Percentiles rank a stretch among this genome's conserved stretches.
Evolutionary conservation across 2,113 vertebrate genomes (phyloP).

Genomic region (Monopterus albus): DNA sequence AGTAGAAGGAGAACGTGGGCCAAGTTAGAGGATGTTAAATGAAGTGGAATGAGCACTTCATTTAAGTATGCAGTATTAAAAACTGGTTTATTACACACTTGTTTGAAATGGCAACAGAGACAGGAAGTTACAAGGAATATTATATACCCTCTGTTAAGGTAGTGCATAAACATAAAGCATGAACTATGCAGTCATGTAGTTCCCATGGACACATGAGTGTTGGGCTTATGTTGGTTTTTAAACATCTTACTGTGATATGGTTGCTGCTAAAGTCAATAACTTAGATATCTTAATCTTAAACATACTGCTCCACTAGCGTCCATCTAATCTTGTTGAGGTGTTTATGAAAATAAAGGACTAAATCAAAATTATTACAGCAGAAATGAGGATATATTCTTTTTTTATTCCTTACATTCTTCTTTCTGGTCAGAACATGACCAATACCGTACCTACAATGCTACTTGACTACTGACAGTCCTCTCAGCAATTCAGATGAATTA

Average conservation of each 20-base stretch:
- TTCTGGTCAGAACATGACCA: too few species aligned
- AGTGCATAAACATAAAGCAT: slow-evolving; percentile 8
- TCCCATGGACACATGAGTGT: slow-evolving; percentile 28
- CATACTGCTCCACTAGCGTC: slow-evolving; percentile 11
- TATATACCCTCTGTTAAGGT: slow-evolving; percentile 47
- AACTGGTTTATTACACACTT: slow-evolving; percentile 62
- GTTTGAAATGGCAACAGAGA: slow-evolving; percentile 52
- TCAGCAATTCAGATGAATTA: too few species aligned
- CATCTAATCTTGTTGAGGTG: slow-evolving; percentile 35
- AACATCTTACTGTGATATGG: slow-evolving; percentile 34
- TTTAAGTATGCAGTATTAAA: slow-evolving; percentile 47
- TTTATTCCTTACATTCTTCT: too few species aligned
- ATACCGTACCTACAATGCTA: too few species aligned
- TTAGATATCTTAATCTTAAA: slow-evolving; percentile 52
- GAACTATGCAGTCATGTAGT: slow-evolving; percentile 13
- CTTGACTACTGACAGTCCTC: too few species aligned
- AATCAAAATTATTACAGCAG: too few species aligned
- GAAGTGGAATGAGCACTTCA: slow-evolving; percentile 61
- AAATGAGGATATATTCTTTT: too few species aligned
- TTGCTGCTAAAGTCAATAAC: slow-evolving; percentile 42
- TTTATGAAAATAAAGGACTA: slow-evolving; percentile 42
- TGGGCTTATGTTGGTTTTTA: slow-evolving; percentile 42
- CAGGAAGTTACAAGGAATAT: slow-evolving; percentile 50
- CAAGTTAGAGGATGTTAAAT: slow-evolving; percentile 61
- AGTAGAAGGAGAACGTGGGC: slow-evolving; percentile 13